These are phyloP conservation scores for Lytechinus pictus DNA, from an alignment of 35 echinoderm and acorn worm species.

Conservation along the genomic window DNA sequence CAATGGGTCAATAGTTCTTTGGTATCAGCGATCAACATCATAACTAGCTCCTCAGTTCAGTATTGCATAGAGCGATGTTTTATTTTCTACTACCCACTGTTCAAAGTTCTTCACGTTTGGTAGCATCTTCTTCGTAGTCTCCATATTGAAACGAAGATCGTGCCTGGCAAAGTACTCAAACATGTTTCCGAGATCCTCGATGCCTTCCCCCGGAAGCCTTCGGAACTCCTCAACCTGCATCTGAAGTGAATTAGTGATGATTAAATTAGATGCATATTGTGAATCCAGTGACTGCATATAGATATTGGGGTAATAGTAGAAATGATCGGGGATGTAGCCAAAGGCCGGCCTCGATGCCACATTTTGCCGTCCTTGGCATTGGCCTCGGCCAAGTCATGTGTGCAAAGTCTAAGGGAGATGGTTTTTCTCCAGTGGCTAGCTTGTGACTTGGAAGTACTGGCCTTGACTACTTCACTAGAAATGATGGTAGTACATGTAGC, in stretches of 20 bases:
- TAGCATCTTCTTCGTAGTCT: constrained; percentile 71
- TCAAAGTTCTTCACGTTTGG: constrained; percentile 69
- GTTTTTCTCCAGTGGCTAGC: no score
- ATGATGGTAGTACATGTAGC: no score
- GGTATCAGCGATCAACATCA: not conserved
- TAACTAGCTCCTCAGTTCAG: not conserved
- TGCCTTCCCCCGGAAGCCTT: constrained; percentile 22
- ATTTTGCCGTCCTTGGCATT: no score
- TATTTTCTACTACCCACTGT: constrained; percentile 72
- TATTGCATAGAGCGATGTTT: constrained; percentile 52
- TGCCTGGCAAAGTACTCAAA: constrained; percentile 71
- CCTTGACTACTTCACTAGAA: no score
- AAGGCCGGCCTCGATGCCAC: not conserved
- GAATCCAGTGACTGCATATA: not conserved
- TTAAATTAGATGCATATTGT: not conserved
- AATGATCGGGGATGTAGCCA: not conserved
- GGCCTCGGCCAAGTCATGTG: no score
- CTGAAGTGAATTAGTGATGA: not conserved
- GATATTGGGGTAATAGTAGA: not conserved
- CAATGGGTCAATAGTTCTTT: not conserved
- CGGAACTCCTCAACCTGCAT: constrained; percentile 46
- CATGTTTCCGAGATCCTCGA: constrained; percentile 75
- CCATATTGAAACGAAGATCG: constrained; percentile 69
- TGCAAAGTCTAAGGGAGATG: not conserved
- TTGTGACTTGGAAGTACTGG: no score